Evolutionary conservation across 2,888 invertebrate species (phyloP), one percentile per base, ranked within the genome.

Genomic region (Callyntrura guangdongensis): DNA sequence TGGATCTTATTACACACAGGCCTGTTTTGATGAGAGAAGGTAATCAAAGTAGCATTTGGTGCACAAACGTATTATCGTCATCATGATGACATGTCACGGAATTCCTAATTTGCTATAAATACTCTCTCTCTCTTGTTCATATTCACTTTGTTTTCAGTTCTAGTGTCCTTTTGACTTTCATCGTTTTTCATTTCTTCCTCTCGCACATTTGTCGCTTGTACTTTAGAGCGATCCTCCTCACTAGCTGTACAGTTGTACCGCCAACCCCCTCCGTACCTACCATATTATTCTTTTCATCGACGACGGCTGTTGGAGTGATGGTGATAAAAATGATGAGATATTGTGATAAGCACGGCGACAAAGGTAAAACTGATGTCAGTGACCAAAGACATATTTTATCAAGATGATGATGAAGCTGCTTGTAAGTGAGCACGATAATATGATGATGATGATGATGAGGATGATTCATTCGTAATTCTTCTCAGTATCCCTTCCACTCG

Each of bases 1-100:
- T 61, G 74, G 86, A 86, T 77, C 36, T 36, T 36, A 36, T 36
- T 36, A 36, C 36, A 36, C 36, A 6, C 36, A 36, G 6, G 36
- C 6, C 6, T 36, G 77, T 77, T 61, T 61, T 83, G 49, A 83
- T 67, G 81, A 67, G 79, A 56, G 79, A 56, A 36, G 49, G 86
- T 79, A 87, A 81, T 87, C 86, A 86, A 47, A 77, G 86, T 64
- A 77, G 77, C 86, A 86, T 86, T 86, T 86, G 77, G 77, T 56
- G 86, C 77, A 64, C 74, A 83, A 47, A 49, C 59, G 36, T 4
- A 36, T 36, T 36, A 36, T 36, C 36, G 59, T 81, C 79, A 81
- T 59, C 17, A 25, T 36, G 79, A 27, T 79, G 86, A 79, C 86
- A 79, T 87, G 86, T 87, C 86, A 87, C 86, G 86, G 64, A 87